These are phyloP conservation scores for Epirrhoe tristata DNA, from an alignment of 2,888 invertebrate species.

Conservation along the genomic window DNA sequence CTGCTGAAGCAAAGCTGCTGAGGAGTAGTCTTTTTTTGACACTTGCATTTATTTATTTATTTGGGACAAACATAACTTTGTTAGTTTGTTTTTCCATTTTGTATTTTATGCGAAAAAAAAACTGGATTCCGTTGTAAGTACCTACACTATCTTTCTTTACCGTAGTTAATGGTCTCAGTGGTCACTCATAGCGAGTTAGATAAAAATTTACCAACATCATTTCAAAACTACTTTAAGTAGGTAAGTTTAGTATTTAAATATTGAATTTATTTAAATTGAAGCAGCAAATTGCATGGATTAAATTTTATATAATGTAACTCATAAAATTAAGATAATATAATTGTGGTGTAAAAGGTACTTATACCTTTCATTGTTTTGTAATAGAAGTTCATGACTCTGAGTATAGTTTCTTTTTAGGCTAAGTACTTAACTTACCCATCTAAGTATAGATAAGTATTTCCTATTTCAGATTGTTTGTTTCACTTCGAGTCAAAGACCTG, in stretches of 20 bases:
- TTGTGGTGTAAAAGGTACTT: background rate
- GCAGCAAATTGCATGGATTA: background rate
- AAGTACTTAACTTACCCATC: too few species aligned
- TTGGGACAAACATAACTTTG: too few species aligned
- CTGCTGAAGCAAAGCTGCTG: too few species aligned
- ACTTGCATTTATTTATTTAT: too few species aligned
- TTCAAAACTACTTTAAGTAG: constrained; percentile 1
- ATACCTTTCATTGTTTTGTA: constrained; percentile 3
- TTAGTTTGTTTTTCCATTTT: too few species aligned
- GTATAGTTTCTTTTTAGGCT: too few species aligned
- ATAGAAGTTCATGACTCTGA: background rate
- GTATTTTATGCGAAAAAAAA: too few species aligned
- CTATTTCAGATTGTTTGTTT: constrained; percentile 9
- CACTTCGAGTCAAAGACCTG: constrained; percentile 32
- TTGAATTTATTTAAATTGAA: constrained; percentile 11
- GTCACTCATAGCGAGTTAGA: background rate
- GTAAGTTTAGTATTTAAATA: too few species aligned
- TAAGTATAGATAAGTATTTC: background rate
- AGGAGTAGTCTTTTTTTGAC: too few species aligned
- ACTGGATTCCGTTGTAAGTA: too few species aligned
- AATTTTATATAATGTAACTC: constrained; percentile 2
- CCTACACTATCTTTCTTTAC: too few species aligned
- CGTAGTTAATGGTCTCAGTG: background rate
- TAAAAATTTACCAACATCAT: constrained; percentile 10
- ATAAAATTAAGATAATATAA: constrained; percentile 2